Conservation (phyloP, 2,113 vertebrate species). For the Ameiurus melas region DNA sequence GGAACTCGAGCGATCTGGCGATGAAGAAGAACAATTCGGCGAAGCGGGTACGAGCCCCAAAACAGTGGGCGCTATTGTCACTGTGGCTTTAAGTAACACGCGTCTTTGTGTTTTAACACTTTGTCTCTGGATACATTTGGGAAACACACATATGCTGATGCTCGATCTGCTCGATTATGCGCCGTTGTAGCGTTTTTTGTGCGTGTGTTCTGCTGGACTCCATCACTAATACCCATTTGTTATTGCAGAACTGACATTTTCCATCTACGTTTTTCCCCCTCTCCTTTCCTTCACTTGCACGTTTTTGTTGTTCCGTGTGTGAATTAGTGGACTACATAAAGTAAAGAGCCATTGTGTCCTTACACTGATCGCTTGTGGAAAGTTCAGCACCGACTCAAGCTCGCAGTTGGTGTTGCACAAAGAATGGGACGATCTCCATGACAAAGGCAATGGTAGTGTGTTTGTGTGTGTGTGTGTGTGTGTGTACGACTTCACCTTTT, state of each 20-base stretch:
- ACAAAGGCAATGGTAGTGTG: constrained; percentile 57
- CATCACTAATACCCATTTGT: constrained; percentile 12
- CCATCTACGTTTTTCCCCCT: background rate
- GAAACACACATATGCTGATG: background rate
- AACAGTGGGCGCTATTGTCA: constrained; percentile 18
- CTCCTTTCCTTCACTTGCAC: background rate
- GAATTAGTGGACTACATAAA: background rate
- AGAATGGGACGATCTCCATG: constrained; percentile 60
- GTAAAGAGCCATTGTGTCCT: background rate
- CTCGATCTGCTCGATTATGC: background rate
- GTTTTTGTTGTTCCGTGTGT: background rate
- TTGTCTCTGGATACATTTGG: constrained; percentile 12
- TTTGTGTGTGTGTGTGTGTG: constrained; percentile 1
- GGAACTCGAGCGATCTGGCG: constrained; percentile 8
- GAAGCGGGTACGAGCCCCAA: constrained; percentile 75
- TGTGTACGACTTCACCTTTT: background rate
- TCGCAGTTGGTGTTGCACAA: constrained; percentile 34
- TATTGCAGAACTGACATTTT: constrained; percentile 29
- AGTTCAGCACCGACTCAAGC: constrained; percentile 26
- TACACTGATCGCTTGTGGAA: constrained; percentile 3
- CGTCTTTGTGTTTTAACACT: constrained; percentile 27
- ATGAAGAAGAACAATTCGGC: constrained; percentile 82
- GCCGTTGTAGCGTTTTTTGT: constrained; percentile 6
- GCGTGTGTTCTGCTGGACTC: constrained; percentile 12
- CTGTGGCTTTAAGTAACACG: constrained; percentile 2